Conservation (phyloP, 1,140 invertebrate species). For the Hermetia illucens region DNA sequence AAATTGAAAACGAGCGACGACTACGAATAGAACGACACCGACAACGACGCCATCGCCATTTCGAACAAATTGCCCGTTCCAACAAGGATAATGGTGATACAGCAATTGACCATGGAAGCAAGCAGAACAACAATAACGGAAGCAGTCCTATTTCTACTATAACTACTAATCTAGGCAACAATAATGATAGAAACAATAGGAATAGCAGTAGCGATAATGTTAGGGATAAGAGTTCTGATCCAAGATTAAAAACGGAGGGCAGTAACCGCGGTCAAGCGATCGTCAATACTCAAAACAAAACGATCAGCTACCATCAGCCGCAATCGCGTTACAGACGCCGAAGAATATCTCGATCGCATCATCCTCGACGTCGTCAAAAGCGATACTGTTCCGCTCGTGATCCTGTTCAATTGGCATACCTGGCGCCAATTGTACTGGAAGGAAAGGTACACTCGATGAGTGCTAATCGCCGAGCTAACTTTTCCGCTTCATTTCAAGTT, state of each 20-base stretch:
- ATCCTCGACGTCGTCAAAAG: slow-evolving; percentile 19
- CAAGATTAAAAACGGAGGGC: too few species aligned
- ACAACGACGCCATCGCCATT: too few species aligned
- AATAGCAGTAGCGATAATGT: neutral
- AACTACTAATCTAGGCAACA: neutral
- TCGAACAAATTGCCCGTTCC: too few species aligned
- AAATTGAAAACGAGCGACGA: too few species aligned
- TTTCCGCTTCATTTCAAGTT: slow-evolving; percentile 51
- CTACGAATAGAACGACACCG: too few species aligned
- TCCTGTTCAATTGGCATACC: slow-evolving; percentile 41
- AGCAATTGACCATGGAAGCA: too few species aligned
- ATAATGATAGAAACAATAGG: slow-evolving; percentile 2
- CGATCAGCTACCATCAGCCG: neutral
- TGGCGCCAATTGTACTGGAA: slow-evolving; percentile 46
- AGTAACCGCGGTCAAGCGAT: too few species aligned
- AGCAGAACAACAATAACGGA: too few species aligned
- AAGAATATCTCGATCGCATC: slow-evolving; percentile 4
- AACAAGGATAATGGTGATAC: too few species aligned
- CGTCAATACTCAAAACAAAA: neutral
- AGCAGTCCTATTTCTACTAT: too few species aligned
- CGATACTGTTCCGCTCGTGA: slow-evolving; percentile 42
- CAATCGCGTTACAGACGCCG: neutral
- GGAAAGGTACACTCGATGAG: slow-evolving; percentile 48
- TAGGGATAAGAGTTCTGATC: too few species aligned
- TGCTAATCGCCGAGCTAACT: slow-evolving; percentile 36